Base-by-base conservation (phyloP, 2,888 invertebrate genomes). In the Philopedon plagiatum region DNA sequence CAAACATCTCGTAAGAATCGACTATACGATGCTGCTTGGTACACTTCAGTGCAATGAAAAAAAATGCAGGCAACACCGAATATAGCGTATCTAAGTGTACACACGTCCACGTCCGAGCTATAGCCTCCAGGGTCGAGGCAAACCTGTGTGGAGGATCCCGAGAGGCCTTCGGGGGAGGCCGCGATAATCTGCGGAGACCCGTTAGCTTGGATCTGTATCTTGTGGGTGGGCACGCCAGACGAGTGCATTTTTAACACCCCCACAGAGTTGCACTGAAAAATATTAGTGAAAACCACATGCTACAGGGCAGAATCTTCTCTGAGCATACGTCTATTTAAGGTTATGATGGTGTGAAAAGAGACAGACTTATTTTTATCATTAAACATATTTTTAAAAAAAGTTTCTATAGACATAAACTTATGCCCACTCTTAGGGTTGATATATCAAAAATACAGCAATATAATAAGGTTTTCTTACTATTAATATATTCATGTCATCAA, bases 21-120 rank as follows among this genome's bases (percentile, higher is more conserved):
- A 3, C 26, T 39, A 39, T 5, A 15, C 13, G 7, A 39, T 39
- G 39, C 7, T 15, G 1, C 13, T n/a, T 15, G 39, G 7, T 39
- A 15, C 39, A 62, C 37, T 41, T 15, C 11, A 21, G 41, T 11
- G 46, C 54, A 54, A n/a, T n/a, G n/a, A 70, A 73, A 67, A 73
- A 46, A 23, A 69, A 37, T 54, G 57, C 63, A 75, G 58, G 61
- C 60, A 74, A 77, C 65, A 67, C 39, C 64, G 49, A 46, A 46
- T 54, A 46, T 46, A 54, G 56, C 51, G 41, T 19, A 64, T 64
- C 32, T 44, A 74, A 71, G 58, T 21, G 70, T 79, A 87, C 90
- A 87, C 91, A 92, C 92, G 89, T 92, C 92, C 83, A 92, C 91
- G 85, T 92, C 92, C 90, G 90, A 82, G 90, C 89, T 91, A 92